Percentiles rank a stretch among this genome's conserved stretches.
Conservation (phyloP, 2,113 vertebrate species). For the Crotalus viridis region DNA sequence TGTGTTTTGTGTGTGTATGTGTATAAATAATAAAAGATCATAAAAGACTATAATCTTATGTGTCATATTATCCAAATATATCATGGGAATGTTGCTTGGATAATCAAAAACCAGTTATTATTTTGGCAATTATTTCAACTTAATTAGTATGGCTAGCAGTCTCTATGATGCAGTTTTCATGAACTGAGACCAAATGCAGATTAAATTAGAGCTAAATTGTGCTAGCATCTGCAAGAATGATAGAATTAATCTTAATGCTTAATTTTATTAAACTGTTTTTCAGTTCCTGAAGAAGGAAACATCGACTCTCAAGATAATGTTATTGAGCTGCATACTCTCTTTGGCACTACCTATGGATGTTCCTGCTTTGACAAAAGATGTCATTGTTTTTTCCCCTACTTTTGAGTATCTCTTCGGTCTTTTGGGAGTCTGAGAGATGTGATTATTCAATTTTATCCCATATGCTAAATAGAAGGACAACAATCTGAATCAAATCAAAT, state of each 20-base stretch:
- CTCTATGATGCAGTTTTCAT: constrained; percentile 63
- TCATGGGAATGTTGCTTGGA: background rate
- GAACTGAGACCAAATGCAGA: constrained; percentile 59
- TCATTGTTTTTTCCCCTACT: background rate
- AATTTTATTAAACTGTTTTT: constrained; percentile 65
- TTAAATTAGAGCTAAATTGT: constrained; percentile 68
- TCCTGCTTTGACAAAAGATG: background rate
- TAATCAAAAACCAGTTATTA: constrained; percentile 67
- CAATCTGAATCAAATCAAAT: constrained; percentile 57
- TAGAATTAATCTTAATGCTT: constrained; percentile 65
- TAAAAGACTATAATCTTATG: background rate
- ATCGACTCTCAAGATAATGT: constrained; percentile 38
- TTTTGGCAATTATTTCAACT: constrained; percentile 67
- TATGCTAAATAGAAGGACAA: constrained; percentile 59
- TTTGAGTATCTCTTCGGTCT: constrained; percentile 38
- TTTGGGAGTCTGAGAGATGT: constrained; percentile 54
- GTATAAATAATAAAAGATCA: background rate
- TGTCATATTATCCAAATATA: background rate
- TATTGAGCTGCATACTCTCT: constrained; percentile 40
- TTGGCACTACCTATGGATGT: constrained; percentile 20
- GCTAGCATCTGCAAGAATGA: constrained; percentile 60
- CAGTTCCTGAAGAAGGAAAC: constrained; percentile 36
- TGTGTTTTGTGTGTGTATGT: background rate
- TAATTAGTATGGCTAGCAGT: constrained; percentile 59
- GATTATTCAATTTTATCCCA: constrained; percentile 62